phyloP scores from a whole-genome alignment of 1,140 invertebrate species.

The Brachionus koreanus region DNA sequence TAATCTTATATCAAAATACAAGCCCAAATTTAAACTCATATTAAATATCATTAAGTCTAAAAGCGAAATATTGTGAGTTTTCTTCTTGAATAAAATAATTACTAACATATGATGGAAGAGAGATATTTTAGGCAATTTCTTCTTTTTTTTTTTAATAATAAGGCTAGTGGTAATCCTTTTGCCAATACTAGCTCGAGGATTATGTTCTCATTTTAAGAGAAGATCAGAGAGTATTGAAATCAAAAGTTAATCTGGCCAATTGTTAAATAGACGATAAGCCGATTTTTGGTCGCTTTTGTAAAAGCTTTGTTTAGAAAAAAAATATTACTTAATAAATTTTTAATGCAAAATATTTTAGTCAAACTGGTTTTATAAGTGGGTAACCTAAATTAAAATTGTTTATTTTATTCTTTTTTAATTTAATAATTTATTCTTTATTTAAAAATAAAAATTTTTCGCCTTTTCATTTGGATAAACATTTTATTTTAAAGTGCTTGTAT shows the following conservation, averaged over 20 bases:
- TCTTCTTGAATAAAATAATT: constrained; percentile 10
- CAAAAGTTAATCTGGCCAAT: constrained; percentile 26
- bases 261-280: constrained; percentile 33
- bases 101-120: neutral
- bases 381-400: constrained; percentile 15
- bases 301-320: neutral
- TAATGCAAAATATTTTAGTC: neutral
- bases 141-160: neutral
- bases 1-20: neutral
- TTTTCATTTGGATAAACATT: neutral
- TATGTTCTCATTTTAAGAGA: constrained; percentile 9
- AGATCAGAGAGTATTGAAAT: neutral
- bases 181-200: neutral
- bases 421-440: neutral
- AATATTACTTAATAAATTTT: neutral
- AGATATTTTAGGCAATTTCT: neutral
- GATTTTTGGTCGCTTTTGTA: neutral
- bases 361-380: constrained; percentile 8
- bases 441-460: neutral
- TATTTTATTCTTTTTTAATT: neutral
- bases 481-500: neutral
- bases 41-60: constrained; percentile 30
- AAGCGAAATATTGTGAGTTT: neutral
- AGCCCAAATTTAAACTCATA: neutral
- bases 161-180: neutral